Conservation (phyloP, 2,797 vertebrate genomes). For the Acipenser transmontanus region DNA sequence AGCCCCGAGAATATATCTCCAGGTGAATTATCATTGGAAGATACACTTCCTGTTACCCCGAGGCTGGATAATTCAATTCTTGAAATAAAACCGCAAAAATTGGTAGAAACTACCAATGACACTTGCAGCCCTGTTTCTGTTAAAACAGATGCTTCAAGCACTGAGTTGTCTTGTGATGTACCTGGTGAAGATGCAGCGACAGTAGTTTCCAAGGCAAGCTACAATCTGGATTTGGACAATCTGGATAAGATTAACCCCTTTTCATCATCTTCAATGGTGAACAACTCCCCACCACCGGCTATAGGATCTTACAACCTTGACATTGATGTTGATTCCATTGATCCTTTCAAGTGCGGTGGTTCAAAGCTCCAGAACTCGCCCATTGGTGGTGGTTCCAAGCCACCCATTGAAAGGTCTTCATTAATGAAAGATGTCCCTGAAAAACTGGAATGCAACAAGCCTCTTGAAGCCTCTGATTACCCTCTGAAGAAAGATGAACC, state of each 20-base stretch:
- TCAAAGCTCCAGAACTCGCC: conserved; percentile 50
- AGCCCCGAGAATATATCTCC: neutral
- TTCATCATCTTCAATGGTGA: conserved; percentile 28
- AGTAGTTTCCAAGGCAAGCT: neutral
- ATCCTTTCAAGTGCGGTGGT: conserved; percentile 51
- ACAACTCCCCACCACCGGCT: conserved; percentile 38
- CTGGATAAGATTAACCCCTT: conserved; percentile 28
- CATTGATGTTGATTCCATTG: conserved; percentile 42
- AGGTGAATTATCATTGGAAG: conserved; percentile 37
- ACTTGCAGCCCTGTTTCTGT: conserved; percentile 57
- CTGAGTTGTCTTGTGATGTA: neutral
- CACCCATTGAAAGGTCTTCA: conserved; percentile 5
- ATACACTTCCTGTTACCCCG: conserved; percentile 51
- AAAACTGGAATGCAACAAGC: conserved; percentile 39
- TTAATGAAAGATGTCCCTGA: conserved; percentile 24
- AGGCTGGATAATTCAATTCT: conserved; percentile 55
- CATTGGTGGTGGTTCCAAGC: conserved; percentile 21
- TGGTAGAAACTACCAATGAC: conserved; percentile 12
- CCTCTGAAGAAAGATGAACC: conserved; percentile 6
- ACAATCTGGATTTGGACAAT: conserved; percentile 19
- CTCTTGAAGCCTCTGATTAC: neutral
- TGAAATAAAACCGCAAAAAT: conserved; percentile 24
- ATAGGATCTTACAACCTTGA: conserved; percentile 45
- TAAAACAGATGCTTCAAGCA: conserved; percentile 17
- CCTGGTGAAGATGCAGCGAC: conserved; percentile 21